A percentile compares a stretch with the other conserved stretches of the same genome.
Conservation (phyloP, 2,113 vertebrate genomes). For the Synodontis membranacea region DNA sequence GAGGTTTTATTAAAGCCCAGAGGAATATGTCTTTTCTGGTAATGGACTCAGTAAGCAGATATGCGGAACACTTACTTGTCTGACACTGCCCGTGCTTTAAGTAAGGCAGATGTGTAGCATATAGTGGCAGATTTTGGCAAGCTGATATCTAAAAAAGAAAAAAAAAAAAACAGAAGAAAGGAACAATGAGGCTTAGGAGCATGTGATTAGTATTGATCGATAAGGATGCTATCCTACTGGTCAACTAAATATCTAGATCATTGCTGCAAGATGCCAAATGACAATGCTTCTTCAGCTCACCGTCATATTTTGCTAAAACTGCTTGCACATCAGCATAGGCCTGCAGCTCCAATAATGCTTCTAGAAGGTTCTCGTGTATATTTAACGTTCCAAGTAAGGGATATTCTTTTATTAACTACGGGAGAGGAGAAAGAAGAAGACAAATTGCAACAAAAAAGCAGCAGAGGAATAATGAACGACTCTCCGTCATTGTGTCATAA, state of each 20-base stretch:
- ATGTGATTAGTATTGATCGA: background rate
- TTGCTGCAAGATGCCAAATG: background rate
- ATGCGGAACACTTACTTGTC: slow-evolving; percentile 83
- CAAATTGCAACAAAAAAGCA: background rate
- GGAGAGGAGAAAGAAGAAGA: slow-evolving; percentile 42
- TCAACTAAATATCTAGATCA: background rate
- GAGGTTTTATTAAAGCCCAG: background rate
- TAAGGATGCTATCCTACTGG: background rate
- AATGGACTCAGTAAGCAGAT: background rate
- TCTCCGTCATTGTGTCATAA: background rate
- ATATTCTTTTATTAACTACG: slow-evolving; percentile 98
- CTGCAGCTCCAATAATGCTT: slow-evolving; percentile 94
- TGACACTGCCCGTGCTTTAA: slow-evolving; percentile 98
- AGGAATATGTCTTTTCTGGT: background rate
- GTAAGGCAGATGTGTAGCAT: slow-evolving; percentile 97
- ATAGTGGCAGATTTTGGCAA: slow-evolving; percentile 99
- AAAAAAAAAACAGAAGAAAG: slow-evolving; percentile 46
- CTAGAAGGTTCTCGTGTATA: slow-evolving; percentile 97
- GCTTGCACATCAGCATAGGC: slow-evolving; percentile 98
- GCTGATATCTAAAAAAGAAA: slow-evolving; percentile 84
- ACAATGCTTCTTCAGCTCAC: slow-evolving; percentile 68
- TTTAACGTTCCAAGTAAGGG: slow-evolving; percentile 97
- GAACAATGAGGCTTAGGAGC: background rate
- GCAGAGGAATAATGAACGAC: background rate
- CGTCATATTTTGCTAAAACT: slow-evolving; percentile 97